Evolutionary conservation across 2,888 invertebrate genomes (phyloP).

Genomic region (Silvanus unidentatus): DNA sequence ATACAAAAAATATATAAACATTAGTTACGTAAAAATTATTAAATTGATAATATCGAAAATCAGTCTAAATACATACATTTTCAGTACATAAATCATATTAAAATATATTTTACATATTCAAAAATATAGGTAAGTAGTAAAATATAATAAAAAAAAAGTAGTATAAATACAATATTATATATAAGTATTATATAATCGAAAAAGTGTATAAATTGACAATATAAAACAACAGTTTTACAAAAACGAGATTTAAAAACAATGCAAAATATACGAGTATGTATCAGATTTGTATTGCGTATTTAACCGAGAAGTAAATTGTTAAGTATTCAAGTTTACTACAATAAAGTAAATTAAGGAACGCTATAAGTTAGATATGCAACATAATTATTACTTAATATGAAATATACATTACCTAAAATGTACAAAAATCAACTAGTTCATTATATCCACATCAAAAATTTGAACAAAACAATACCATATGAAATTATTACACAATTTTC

Average conservation of each 20-base stretch:
- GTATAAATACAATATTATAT: neutral
- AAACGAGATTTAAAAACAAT: too few relatives aligned
- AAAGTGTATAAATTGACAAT: neutral
- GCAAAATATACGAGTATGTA: too few relatives aligned
- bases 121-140: neutral
- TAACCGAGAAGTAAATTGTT: too few relatives aligned
- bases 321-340: too few relatives aligned
- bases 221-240: too few relatives aligned
- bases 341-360: too few relatives aligned
- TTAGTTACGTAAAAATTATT: slow-evolving; percentile 29
- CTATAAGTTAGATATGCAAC: too few relatives aligned
- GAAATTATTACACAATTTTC: slow-evolving; percentile 3
- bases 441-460: slow-evolving; percentile 9
- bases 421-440: neutral
- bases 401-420: slow-evolving; percentile 1
- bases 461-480: slow-evolving; percentile 9
- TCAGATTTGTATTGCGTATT: too few relatives aligned
- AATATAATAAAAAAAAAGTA: neutral
- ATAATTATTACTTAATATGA: too few relatives aligned
- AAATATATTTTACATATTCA: neutral
- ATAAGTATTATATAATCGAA: neutral
- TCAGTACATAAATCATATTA: slow-evolving; percentile 1
- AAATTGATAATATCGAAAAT: slow-evolving; percentile 16
- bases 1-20: slow-evolving; percentile 37
- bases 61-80: slow-evolving; percentile 26